Evolutionary conservation across 2,888 invertebrate genomes (phyloP).

Genomic region (Dryocosmus kuriphilus): DNA sequence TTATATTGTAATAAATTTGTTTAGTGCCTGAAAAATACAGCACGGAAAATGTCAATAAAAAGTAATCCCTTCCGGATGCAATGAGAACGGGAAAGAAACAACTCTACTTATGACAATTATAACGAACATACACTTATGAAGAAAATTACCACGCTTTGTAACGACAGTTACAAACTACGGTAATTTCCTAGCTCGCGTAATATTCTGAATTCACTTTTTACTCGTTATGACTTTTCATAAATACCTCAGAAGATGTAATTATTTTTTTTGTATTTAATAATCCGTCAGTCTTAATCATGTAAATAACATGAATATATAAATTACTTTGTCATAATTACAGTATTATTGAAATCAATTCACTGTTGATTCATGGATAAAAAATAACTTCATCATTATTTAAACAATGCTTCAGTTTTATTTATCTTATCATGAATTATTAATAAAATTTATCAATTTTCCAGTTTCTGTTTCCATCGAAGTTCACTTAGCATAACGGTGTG

Average conservation of each 20-base stretch:
- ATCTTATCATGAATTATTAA: background rate
- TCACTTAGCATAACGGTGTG: background rate
- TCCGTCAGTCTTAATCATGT: background rate
- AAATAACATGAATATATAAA: background rate
- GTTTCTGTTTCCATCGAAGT: background rate
- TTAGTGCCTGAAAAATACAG: constrained; percentile 8
- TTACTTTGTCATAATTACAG: background rate
- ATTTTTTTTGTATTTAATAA: background rate
- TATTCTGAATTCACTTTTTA: constrained; percentile 21
- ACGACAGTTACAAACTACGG: constrained; percentile 10
- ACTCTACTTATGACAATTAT: constrained; percentile 35
- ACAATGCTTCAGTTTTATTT: background rate
- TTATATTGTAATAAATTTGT: background rate
- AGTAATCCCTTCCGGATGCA: constrained; percentile 21
- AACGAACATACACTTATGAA: constrained; percentile 17
- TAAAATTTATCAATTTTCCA: background rate
- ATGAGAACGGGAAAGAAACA: constrained; percentile 31
- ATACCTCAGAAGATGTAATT: background rate
- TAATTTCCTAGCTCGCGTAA: constrained; percentile 9
- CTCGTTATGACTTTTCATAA: background rate
- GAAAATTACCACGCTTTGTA: constrained; percentile 28
- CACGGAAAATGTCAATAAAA: constrained; percentile 4
- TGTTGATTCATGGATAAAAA: background rate
- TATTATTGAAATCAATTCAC: background rate
- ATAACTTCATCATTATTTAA: too few relatives aligned